Conservation (phyloP, 2,113 vertebrate genomes). For the Nannospalax galili region DNA sequence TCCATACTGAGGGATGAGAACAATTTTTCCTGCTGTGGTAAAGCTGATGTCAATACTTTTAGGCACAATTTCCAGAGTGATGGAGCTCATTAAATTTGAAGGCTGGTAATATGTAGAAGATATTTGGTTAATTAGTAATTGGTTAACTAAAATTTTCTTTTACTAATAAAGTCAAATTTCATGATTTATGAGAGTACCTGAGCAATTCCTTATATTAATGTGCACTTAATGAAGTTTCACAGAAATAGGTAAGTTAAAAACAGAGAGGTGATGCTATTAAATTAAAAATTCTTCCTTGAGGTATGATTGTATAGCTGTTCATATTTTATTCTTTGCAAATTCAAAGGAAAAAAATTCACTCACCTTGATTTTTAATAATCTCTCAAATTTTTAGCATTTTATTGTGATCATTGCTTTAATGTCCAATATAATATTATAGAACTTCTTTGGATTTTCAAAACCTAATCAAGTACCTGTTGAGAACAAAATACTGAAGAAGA, state of each 20-base stretch:
- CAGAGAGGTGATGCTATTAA: neutral
- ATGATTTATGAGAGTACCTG: neutral
- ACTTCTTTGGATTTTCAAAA: neutral
- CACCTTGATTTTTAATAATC: neutral
- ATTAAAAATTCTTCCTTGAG: slow-evolving; percentile 1
- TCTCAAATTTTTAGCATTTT: neutral
- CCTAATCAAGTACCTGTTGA: neutral
- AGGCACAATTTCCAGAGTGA: neutral
- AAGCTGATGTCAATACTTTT: neutral
- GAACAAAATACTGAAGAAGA: neutral
- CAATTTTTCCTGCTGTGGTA: neutral
- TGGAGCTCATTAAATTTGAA: neutral
- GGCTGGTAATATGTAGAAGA: neutral
- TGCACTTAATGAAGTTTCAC: neutral
- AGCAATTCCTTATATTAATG: neutral
- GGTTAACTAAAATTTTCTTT: neutral
- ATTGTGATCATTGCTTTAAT: slow-evolving; percentile 1
- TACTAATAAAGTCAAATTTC: neutral
- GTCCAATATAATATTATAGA: neutral
- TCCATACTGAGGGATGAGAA: neutral
- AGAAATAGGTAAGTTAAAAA: neutral
- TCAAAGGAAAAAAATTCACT: neutral
- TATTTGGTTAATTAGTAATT: neutral
- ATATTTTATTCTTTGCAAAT: neutral
- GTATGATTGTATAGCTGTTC: neutral